These are phyloP conservation scores for Sminthurides aquaticus DNA, from an alignment of 2,888 invertebrate species.

Conservation along the genomic window DNA sequence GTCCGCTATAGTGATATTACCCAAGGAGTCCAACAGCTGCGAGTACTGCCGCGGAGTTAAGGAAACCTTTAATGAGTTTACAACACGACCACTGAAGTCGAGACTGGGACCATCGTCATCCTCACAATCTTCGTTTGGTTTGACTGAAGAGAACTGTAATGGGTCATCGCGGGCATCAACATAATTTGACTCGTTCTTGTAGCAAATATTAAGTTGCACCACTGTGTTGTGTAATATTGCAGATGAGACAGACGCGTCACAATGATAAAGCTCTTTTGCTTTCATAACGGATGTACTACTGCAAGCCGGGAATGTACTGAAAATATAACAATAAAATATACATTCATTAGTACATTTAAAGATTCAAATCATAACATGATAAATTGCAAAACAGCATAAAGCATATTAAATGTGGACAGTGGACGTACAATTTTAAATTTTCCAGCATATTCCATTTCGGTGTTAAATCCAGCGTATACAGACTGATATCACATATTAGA, in stretches of 20 bases:
- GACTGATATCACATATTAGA: conserved; percentile 76
- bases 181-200: conserved; percentile 46
- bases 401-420: neutral
- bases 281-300: conserved; percentile 49
- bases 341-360: neutral
- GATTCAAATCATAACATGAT: no score
- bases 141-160: neutral
- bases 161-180: conserved; percentile 43
- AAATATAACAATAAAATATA: neutral
- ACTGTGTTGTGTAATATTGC: conserved; percentile 86
- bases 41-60: conserved; percentile 81
- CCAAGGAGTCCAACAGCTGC: conserved; percentile 69
- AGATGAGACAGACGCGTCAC: conserved; percentile 60
- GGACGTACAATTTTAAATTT: conserved; percentile 36
- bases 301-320: conserved; percentile 43
- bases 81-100: conserved; percentile 66
- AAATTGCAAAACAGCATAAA: neutral
- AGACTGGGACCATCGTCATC: conserved; percentile 27
- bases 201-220: conserved; percentile 61
- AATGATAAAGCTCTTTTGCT: conserved; percentile 67
- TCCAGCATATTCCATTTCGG: conserved; percentile 43
- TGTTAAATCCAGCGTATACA: conserved; percentile 66
- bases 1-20: conserved; percentile 42
- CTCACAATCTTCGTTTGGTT: conserved; percentile 45
- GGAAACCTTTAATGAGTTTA: conserved; percentile 76